These are phyloP conservation scores for Halcyon chelicuti DNA, from an alignment of 2,797 vertebrate species.

Conservation along the genomic window DNA sequence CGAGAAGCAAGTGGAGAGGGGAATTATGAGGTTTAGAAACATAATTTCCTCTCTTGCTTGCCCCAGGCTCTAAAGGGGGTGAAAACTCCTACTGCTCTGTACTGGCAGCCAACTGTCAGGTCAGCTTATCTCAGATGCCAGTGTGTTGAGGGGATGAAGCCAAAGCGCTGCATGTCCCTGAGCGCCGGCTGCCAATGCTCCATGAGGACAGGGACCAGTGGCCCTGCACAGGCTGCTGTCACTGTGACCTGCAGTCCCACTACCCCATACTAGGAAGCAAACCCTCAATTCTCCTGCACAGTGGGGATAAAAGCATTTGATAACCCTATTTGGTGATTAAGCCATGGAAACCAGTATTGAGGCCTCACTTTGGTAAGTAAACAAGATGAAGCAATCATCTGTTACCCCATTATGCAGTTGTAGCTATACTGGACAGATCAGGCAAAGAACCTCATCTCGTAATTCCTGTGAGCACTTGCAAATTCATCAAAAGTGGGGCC, in stretches of 20 bases:
- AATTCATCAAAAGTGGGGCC: background rate
- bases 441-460: background rate
- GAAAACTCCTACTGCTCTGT: background rate
- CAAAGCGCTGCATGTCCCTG: constrained; percentile 14
- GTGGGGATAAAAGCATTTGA: background rate
- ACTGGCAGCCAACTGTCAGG: constrained; percentile 54
- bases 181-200: background rate
- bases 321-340: background rate
- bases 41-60: background rate
- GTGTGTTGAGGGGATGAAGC: background rate
- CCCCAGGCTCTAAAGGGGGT: constrained; percentile 4
- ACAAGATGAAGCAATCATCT: background rate
- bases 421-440: background rate
- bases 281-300: background rate
- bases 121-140: constrained; percentile 36
- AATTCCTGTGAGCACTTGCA: background rate
- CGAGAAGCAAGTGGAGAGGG: background rate
- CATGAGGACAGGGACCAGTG: background rate
- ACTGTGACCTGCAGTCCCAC: constrained; percentile 17
- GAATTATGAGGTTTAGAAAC: constrained; percentile 41
- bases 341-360: background rate
- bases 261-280: background rate
- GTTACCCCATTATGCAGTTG: rapidly evolving
- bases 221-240: background rate
- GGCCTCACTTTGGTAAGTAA: background rate